Evolutionary conservation across 2,888 invertebrate species (phyloP).

Genomic region (Nowickia ferox): DNA sequence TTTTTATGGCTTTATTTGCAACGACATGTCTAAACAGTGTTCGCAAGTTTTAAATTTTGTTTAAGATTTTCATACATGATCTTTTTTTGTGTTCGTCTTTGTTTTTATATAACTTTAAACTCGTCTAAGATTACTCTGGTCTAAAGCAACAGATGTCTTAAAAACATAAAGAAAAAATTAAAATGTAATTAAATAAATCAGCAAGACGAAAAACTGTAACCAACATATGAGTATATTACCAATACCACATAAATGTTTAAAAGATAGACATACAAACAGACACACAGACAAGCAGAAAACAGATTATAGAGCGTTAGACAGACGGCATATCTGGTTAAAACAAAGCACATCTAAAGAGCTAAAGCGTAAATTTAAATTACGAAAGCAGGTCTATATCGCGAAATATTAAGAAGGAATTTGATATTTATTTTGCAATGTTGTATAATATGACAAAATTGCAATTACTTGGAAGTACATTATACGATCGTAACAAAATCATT

Average conservation of each 20-base stretch:
- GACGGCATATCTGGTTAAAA: background rate
- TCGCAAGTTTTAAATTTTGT: slow-evolving; percentile 40
- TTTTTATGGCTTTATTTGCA: slow-evolving; percentile 71
- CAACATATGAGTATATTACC: too few relatives aligned
- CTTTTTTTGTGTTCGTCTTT: background rate
- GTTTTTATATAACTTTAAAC: slow-evolving; percentile 13
- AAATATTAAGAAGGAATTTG: background rate
- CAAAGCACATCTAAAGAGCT: background rate
- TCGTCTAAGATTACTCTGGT: slow-evolving; percentile 39
- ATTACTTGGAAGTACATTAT: background rate
- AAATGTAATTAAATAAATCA: slow-evolving; percentile 59
- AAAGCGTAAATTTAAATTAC: background rate
- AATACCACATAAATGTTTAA: background rate
- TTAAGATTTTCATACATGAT: background rate
- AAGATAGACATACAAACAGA: background rate
- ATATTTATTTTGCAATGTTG: background rate
- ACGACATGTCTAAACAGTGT: slow-evolving; percentile 63
- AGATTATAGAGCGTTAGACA: slow-evolving; percentile 10
- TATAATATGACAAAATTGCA: background rate
- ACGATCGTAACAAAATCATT: too few relatives aligned
- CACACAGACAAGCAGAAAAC: background rate
- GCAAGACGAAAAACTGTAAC: slow-evolving; percentile 13
- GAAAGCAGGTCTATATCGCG: background rate
- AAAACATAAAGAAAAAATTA: slow-evolving; percentile 24
- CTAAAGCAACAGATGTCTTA: slow-evolving; percentile 56